Evolutionary conservation across 2,888 invertebrate species (phyloP).

Genomic region (Zeuzera pyrina): DNA sequence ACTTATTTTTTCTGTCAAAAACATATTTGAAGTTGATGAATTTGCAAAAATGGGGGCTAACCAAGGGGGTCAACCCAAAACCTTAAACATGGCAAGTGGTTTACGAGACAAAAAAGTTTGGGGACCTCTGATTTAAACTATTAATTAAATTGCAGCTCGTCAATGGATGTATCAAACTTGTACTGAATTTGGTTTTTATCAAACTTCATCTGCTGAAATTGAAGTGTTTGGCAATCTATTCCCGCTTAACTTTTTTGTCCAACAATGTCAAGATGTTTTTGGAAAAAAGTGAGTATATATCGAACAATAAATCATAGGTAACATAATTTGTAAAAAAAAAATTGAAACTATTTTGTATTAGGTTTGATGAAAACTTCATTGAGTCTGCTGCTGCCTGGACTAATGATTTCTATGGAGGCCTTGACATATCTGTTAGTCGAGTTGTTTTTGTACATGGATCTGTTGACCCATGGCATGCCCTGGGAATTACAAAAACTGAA

Average conservation of each 20-base stretch:
- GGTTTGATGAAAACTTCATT: slow-evolving; percentile 76
- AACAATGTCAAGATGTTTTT: slow-evolving; percentile 89
- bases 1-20: no score
- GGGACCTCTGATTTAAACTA: no score
- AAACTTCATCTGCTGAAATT: slow-evolving; percentile 81
- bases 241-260: slow-evolving; percentile 81
- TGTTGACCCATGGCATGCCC: slow-evolving; percentile 90
- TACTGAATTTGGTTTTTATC: slow-evolving; percentile 96
- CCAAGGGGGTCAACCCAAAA: no score
- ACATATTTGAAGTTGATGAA: no score
- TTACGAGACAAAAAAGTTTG: no score
- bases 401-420: slow-evolving; percentile 85
- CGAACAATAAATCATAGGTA: background rate
- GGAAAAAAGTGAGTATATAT: slow-evolving; percentile 74
- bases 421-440: slow-evolving; percentile 78
- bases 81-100: no score
- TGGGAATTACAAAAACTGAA: slow-evolving; percentile 77
- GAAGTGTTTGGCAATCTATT: slow-evolving; percentile 84
- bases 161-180: slow-evolving; percentile 97
- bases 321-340: background rate
- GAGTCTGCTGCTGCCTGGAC: slow-evolving; percentile 77
- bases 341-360: slow-evolving; percentile 22
- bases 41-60: no score
- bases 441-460: slow-evolving; percentile 91
- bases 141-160: no score